Evolutionary conservation across 2,797 vertebrate species (phyloP), one percentile per base, ranked within the genome.

Genomic region (Kryptopterus vitreolus): DNA sequence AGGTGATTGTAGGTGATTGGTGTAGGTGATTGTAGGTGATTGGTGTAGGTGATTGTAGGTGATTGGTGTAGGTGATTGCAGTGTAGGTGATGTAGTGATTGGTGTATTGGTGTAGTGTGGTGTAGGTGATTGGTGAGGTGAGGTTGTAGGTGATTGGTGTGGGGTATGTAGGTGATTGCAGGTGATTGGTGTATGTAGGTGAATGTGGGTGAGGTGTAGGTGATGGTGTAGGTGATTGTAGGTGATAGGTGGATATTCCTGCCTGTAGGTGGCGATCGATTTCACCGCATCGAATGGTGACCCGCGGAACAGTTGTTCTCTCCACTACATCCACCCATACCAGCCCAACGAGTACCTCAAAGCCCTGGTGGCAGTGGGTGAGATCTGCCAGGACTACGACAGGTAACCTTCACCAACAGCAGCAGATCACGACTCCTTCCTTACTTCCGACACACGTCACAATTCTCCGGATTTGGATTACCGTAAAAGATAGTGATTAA

Each of bases 361-460:
- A 92, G 98, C 98, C 0, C 86, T 99, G 89, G 97, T 99, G 73
- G 97, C 98, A 79, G 98, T 99, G 0, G 98, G 98, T 43, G 98
- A 99, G 92, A 99, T 99, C 89, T 98, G 98, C 92, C 98, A 99
- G 89, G 98, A 99, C 91, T 99, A 99, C 74, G 97, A 99, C 95
- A 99, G 98, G 97, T 97, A 74, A 79, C 46, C 61, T 55, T 0
- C 52, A 55, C 7, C 20, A 22, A 22, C 3, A 22, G 7, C 52
- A 55, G 16, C 18, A 55, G 20, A 55, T 7, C 52, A 55, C 18
- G 13, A 4, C 12, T 15, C 0, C 12, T 13, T 29, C n/a, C n/a
- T 26, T 16, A 15, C 16, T 15, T 29, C 5, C 29, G 6, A 43
- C 43, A 66, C 15, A 38, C 12, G 13, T 12, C 4, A 43, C n/a